Base-by-base conservation (phyloP, 35 echinoderm and acorn worm genomes). In the Eucidaris tribuloides region DNA sequence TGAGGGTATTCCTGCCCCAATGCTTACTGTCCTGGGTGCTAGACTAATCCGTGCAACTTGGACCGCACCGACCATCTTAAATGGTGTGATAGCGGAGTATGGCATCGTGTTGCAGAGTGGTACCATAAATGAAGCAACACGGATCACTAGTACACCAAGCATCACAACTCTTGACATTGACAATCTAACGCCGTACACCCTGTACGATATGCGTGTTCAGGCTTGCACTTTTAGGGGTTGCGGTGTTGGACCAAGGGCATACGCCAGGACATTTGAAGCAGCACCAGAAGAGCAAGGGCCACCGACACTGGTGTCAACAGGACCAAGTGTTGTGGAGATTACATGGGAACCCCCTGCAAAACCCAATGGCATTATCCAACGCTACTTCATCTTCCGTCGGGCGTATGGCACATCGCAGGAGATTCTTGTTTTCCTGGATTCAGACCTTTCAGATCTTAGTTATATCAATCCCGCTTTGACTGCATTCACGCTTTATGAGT, bases 361-460 rank as follows among this genome's bases (percentile, higher is more conserved):
- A 63, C 90, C 96, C 39, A 99, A 99, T 83, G 96, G 96, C 32
- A 61, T 87, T 45, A 99, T 99, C 65, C 85, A 71, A 18, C 86
- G 38, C 30, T 99, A 99, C 70, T 79, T 62, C 35, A 71, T 99
- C 9, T 87, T 83, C 46, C 30, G 96, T 18, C 45, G 96, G 25
- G 19, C 24, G n/a, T 88, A 66, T 87, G 96, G 86, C 14, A 92
- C 91, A 18, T 79, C 34, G 4, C 96, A 93, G 54, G 81, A 93
- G 49, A 62, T 90, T 3, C 83, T 99, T 1, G 87, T 93, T 20
- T 90, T 88, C 46, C 39, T 93, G 27, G 44, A 33, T 38, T 55
- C 58, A 7, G 39, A n/a, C 30, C 46, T 60, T 7, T 11, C 64
- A 11, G 82, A 83, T 23, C 54, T 38, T 18, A 52, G 41, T 27